These are phyloP conservation scores for Schizopygopsis malacanthus DNA, from an alignment of 2,797 vertebrate species.

Conservation along the genomic window DNA sequence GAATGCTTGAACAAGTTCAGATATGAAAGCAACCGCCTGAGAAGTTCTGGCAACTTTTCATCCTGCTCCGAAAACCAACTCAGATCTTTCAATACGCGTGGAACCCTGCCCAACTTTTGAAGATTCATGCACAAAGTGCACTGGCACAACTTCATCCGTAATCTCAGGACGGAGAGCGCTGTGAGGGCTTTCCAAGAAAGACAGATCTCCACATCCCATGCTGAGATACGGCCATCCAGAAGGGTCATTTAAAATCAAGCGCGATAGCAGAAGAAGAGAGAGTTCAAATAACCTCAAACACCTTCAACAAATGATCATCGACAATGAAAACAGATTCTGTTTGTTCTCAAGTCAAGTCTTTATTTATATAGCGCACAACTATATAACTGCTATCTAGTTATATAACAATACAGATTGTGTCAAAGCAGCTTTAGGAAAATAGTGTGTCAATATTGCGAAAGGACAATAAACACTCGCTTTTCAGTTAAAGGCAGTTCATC, in stretches of 20 bases:
- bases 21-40: conserved; percentile 50
- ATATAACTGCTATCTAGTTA: too few relatives aligned
- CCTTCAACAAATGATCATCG: conserved; percentile 16
- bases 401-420: not conserved
- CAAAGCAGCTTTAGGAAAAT: too few relatives aligned
- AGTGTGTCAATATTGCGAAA: too few relatives aligned
- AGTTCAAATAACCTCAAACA: conserved; percentile 47
- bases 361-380: not conserved
- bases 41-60: conserved; percentile 47
- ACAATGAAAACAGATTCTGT: conserved; percentile 29
- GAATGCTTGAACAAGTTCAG: conserved; percentile 51
- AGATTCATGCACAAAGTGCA: conserved; percentile 42
- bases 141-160: conserved; percentile 22
- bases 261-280: not conserved
- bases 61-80: conserved; percentile 37
- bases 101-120: conserved; percentile 48
- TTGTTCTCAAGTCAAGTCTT: not conserved
- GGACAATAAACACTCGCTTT: not conserved
- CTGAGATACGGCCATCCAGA: not conserved
- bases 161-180: conserved; percentile 11
- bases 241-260: conserved; percentile 30
- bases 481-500: not conserved
- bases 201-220: conserved; percentile 23
- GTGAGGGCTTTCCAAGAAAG: conserved; percentile 44
- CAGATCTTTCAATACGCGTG: conserved; percentile 43